These are phyloP conservation scores for Bergia puertoricense DNA, from an alignment of 92 coral and sea anemone species.

Conservation along the genomic window DNA sequence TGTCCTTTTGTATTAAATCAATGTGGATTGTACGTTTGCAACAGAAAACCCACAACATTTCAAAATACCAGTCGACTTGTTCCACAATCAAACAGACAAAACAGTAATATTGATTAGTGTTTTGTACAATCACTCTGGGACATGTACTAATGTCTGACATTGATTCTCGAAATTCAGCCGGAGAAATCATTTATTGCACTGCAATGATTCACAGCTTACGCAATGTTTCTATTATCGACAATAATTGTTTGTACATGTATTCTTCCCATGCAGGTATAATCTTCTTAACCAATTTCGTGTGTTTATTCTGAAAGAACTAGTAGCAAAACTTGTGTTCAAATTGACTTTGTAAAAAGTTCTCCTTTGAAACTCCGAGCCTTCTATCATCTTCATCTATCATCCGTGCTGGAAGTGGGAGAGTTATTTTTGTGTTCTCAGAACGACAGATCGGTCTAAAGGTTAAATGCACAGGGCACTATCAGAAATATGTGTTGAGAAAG, in stretches of 20 bases:
- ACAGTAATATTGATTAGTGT: not conserved
- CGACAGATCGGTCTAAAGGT: constrained; percentile 18
- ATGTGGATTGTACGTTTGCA: not conserved
- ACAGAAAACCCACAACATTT: not conserved
- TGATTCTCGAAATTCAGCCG: not conserved
- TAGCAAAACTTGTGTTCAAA: not conserved
- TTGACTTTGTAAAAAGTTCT: not conserved
- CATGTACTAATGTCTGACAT: not conserved
- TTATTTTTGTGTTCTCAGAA: not conserved
- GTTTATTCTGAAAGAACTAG: not conserved
- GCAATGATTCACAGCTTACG: not conserved
- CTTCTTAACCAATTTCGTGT: not conserved
- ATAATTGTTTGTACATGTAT: no score
- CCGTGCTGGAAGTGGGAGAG: not conserved
- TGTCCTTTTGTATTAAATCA: not conserved
- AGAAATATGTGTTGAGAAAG: not conserved
- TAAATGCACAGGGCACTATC: not conserved
- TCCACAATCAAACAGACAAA: not conserved
- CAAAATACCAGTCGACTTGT: not conserved
- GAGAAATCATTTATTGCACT: not conserved
- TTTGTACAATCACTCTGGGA: not conserved
- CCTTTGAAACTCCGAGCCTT: no score
- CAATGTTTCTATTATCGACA: not conserved
- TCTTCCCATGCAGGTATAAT: not conserved
- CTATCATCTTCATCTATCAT: no score